These are phyloP conservation scores for Palloptera scutellata DNA, from an alignment of 2,888 invertebrate species.

Conservation along the genomic window DNA sequence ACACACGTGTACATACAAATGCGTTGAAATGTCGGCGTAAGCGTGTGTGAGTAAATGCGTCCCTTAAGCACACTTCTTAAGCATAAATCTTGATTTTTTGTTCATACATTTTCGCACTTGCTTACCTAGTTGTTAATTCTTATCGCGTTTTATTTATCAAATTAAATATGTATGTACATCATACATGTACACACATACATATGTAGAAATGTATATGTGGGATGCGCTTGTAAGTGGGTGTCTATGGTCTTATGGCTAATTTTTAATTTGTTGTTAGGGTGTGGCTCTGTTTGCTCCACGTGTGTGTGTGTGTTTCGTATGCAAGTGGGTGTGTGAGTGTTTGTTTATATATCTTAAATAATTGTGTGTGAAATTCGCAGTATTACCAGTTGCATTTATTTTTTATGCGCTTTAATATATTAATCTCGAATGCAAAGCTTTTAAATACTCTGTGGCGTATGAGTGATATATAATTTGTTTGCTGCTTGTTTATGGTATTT, in stretches of 20 bases:
- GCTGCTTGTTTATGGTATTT: too few species aligned
- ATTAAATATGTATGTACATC: constrained; percentile 10
- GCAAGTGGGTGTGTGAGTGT: not conserved
- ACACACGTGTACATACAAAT: not conserved
- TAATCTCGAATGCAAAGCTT: too few species aligned
- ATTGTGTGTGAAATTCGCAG: too few species aligned
- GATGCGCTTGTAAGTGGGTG: not conserved
- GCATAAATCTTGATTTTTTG: constrained; percentile 30
- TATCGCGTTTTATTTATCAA: constrained; percentile 31
- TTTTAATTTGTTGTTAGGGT: constrained; percentile 42
- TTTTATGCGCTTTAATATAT: too few species aligned
- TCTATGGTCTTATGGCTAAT: constrained; percentile 48
- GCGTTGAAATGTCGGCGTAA: too few species aligned
- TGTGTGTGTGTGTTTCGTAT: not conserved
- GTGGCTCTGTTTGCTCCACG: not conserved
- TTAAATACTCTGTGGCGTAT: too few species aligned
- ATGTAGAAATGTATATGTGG: too few species aligned
- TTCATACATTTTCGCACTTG: constrained; percentile 19
- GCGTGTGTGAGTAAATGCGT: constrained; percentile 4
- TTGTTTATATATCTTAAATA: too few species aligned
- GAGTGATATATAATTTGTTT: too few species aligned
- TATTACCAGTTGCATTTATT: too few species aligned
- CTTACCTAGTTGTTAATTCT: constrained; percentile 33
- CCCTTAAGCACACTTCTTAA: constrained; percentile 18
- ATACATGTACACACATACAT: too few species aligned